Base-by-base conservation (phyloP, 2,113 vertebrate species). In the Phaetusa simplex region DNA sequence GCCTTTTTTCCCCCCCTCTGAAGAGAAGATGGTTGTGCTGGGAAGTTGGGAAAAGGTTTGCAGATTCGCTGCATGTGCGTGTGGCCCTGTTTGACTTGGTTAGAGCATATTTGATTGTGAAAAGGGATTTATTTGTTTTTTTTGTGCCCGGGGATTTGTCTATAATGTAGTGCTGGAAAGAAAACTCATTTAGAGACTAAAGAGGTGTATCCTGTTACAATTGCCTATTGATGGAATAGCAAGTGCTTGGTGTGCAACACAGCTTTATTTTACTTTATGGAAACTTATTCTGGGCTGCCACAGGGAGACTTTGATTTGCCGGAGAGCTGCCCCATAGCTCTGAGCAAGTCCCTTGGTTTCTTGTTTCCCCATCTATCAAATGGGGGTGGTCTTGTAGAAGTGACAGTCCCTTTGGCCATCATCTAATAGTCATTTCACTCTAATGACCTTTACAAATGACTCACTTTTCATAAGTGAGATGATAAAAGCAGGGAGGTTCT, bases 111-210 rank as follows among this genome's bases (percentile, higher is more conserved):
- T 96, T 96, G 97, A 88, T 94, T 84, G 74, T 74, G 76, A 92
- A 92, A 95, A 52, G 80, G 88, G 77, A 85, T 96, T 93, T 94
- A 82, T 95, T 96, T 92, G 7, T 58, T 56, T 19, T 38, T 42
- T 97, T 95, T 89, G 84, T 96, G 94, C 84, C 93, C 58, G 14
- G 84, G 94, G 95, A 98, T 96, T 96, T 90, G 74, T 93, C 93
- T 88, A 65, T 95, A 97, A 96, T 82, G 96, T 95, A 95, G 97
- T 81, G 93, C 89, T 96, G 97, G 96, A 96, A 96, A 98, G 97
- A 94, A 91, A 97, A 82, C 93, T 95, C 93, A 97, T 96, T 82
- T 93, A 96, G 96, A 92, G 92, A 78, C 89, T 56, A 86, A 86
- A 80, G 86, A 94, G 79, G 93, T 96, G 94, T 96, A 96, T 96